Conservation (phyloP, 2,888 invertebrate species). For the Macrosiphum euphorbiae region DNA sequence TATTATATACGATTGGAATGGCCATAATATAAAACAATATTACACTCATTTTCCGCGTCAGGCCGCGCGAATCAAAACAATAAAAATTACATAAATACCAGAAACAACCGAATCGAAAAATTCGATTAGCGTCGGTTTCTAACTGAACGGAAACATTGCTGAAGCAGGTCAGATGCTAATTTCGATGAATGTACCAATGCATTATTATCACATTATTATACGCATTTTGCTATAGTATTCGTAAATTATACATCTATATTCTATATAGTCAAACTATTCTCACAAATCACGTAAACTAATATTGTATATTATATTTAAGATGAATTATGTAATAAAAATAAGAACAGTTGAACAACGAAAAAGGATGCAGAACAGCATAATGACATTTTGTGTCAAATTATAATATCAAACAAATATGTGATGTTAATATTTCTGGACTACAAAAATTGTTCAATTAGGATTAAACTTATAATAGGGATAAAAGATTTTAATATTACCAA, state of each 20-base stretch:
- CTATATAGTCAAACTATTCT: neutral
- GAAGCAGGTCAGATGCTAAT: neutral
- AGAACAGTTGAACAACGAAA: neutral
- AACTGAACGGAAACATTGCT: neutral
- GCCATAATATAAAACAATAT: neutral
- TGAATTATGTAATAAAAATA: neutral
- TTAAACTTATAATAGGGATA: neutral
- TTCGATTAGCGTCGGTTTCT: neutral
- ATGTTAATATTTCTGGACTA: neutral
- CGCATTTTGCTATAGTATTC: neutral
- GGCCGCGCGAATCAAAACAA: neutral
- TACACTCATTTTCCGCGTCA: neutral
- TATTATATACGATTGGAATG: neutral
- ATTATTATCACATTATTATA: neutral
- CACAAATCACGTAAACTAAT: neutral
- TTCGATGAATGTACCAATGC: neutral
- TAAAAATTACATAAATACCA: constrained; percentile 27
- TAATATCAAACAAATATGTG: neutral
- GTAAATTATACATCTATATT: neutral
- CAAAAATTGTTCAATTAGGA: neutral
- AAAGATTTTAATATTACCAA: neutral
- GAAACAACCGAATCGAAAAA: neutral
- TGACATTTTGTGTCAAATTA: neutral
- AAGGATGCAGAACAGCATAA: neutral
- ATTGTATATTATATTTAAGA: neutral